Conservation (phyloP, 2,113 vertebrate species). For the Corydoras sp. region DNA sequence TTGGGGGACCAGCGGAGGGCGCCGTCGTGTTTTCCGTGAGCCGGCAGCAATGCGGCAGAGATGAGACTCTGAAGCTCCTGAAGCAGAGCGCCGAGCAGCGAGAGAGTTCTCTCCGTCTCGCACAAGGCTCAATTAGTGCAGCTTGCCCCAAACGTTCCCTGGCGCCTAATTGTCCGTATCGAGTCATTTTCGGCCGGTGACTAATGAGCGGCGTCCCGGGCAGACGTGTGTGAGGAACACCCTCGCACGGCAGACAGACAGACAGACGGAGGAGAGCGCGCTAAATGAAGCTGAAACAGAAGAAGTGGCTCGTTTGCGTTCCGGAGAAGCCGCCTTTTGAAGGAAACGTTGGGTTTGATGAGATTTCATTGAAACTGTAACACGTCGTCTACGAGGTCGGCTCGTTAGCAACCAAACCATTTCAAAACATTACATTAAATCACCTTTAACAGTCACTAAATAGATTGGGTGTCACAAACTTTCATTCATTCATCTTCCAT, state of each 20-base stretch:
- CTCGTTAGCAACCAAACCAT: no score
- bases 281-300: not conserved
- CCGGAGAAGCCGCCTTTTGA: no score
- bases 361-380: no score
- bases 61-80: conserved; percentile 8
- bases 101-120: not conserved
- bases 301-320: not conserved
- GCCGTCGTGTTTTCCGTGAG: conserved; percentile 9
- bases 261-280: not conserved
- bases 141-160: not conserved
- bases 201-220: not conserved
- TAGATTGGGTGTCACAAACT: no score
- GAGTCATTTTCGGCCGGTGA: conserved; percentile 9
- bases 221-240: conserved; percentile 1
- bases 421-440: no score
- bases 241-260: not conserved
- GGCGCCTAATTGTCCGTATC: not conserved
- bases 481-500: no score
- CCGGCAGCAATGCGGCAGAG: conserved; percentile 15
- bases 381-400: no score
- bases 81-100: not conserved
- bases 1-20: not conserved
- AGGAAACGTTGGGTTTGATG: no score
- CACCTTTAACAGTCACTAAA: no score
- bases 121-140: conserved; percentile 11